Conservation (phyloP, 2,113 vertebrate species). For the Etheostoma cragini region DNA sequence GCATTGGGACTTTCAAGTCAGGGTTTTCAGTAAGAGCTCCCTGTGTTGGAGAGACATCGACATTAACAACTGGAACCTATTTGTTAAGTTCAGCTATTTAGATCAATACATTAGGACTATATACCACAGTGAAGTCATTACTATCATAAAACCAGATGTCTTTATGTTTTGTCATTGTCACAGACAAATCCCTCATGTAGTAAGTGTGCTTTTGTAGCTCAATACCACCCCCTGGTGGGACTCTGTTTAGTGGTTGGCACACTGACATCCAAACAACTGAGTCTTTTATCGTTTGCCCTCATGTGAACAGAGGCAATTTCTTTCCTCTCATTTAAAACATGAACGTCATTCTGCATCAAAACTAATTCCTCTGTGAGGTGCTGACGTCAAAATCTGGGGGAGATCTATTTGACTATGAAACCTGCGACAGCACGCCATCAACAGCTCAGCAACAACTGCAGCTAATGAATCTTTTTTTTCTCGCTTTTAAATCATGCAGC, state of each 20-base stretch:
- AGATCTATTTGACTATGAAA: slow-evolving; percentile 26
- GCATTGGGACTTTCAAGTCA: slow-evolving; percentile 79
- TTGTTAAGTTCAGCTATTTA: slow-evolving; percentile 54
- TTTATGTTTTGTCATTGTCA: slow-evolving; percentile 75
- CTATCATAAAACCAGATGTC: slow-evolving; percentile 80
- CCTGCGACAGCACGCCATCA: slow-evolving; percentile 32
- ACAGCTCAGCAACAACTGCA: slow-evolving; percentile 52
- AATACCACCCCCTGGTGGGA: slow-evolving; percentile 86
- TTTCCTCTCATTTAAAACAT: slow-evolving; percentile 58
- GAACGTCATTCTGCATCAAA: slow-evolving; percentile 47
- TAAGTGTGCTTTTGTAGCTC: slow-evolving; percentile 77
- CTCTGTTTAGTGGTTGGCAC: slow-evolving; percentile 66
- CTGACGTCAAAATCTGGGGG: slow-evolving; percentile 44
- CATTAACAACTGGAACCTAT: slow-evolving; percentile 44
- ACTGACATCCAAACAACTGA: slow-evolving; percentile 74
- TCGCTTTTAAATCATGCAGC: slow-evolving; percentile 34
- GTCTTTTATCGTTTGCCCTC: slow-evolving; percentile 62
- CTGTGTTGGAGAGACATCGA: slow-evolving; percentile 47
- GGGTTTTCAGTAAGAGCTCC: slow-evolving; percentile 71
- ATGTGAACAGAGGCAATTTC: slow-evolving; percentile 60
- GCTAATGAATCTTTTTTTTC: background rate
- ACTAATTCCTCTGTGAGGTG: slow-evolving; percentile 42
- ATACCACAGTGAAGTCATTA: slow-evolving; percentile 72
- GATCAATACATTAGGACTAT: slow-evolving; percentile 62
- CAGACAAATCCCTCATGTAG: slow-evolving; percentile 71